Conservation (phyloP, 2,797 vertebrate species). For the Gambelia wislizenii region DNA sequence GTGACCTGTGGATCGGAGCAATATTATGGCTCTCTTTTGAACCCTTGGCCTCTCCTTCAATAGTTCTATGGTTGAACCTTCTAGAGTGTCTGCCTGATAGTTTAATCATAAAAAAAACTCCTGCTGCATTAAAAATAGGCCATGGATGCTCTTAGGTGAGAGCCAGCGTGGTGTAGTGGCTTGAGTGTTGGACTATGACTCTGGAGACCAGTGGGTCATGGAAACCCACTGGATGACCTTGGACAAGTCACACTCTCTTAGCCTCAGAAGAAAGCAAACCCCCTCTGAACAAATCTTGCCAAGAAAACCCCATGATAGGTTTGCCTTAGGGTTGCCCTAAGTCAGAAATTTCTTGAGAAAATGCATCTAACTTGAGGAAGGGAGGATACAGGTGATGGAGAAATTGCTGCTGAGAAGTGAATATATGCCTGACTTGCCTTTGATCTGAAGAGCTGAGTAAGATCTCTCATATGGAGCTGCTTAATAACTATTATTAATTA, state of each 20-base stretch:
- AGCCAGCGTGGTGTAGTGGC: no score
- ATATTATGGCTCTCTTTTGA: neutral
- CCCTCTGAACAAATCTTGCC: no score
- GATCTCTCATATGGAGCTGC: neutral
- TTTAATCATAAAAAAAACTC: neutral
- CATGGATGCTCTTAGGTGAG: neutral
- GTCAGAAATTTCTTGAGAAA: neutral
- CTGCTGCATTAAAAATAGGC: neutral
- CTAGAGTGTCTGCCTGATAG: neutral
- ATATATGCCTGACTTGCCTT: neutral
- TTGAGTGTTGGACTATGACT: no score
- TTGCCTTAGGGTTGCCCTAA: no score
- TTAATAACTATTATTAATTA: neutral
- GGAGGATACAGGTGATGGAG: neutral
- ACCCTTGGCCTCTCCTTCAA: neutral
- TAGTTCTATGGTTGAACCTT: neutral
- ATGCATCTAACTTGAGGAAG: neutral
- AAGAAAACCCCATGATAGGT: no score
- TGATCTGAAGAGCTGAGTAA: neutral
- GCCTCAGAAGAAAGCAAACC: no score
- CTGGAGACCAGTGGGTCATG: no score
- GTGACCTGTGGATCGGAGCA: neutral
- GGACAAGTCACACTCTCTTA: no score
- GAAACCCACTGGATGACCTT: no score
- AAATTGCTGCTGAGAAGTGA: neutral